These are phyloP conservation scores for Chymomyza procnemis DNA, from an alignment of 2,888 invertebrate species.

Conservation along the genomic window DNA sequence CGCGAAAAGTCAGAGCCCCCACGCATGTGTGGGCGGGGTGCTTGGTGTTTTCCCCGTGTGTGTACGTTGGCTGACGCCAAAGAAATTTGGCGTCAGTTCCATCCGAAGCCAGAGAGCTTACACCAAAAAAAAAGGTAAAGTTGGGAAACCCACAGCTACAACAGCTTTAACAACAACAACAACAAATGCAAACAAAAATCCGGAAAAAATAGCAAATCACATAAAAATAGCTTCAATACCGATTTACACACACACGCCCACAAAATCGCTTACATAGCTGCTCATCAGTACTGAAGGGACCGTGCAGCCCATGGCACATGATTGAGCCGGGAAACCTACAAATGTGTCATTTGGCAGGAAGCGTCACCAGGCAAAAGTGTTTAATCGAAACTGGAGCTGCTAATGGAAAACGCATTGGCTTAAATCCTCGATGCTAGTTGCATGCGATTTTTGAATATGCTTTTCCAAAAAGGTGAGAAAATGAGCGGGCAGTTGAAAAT, in stretches of 20 bases:
- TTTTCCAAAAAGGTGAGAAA: not conserved
- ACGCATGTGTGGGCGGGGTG: slow-evolving; percentile 36
- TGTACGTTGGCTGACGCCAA: slow-evolving; percentile 66
- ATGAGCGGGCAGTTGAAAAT: not conserved
- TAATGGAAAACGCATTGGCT: not conserved
- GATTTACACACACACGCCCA: not conserved
- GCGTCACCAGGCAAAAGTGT: not conserved
- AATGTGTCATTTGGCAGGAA: slow-evolving; percentile 53
- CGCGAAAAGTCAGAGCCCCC: slow-evolving; percentile 45
- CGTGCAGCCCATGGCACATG: not conserved
- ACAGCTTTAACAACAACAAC: slow-evolving; percentile 49
- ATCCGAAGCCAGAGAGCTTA: slow-evolving; percentile 36
- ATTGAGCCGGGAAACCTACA: slow-evolving; percentile 32
- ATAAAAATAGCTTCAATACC: slow-evolving; percentile 46
- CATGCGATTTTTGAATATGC: not conserved
- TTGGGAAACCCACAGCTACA: not conserved
- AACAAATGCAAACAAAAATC: slow-evolving; percentile 68
- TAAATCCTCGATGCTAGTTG: slow-evolving; percentile 29
- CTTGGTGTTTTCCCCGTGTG: not conserved
- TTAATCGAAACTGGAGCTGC: not conserved
- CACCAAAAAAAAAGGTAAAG: not conserved
- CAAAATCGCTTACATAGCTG: not conserved
- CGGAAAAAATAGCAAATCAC: slow-evolving; percentile 68
- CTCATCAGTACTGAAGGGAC: slow-evolving; percentile 5
- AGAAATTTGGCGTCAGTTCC: slow-evolving; percentile 71